Evolutionary conservation across 2,797 vertebrate species (phyloP).

Genomic region (Merluccius polli): DNA sequence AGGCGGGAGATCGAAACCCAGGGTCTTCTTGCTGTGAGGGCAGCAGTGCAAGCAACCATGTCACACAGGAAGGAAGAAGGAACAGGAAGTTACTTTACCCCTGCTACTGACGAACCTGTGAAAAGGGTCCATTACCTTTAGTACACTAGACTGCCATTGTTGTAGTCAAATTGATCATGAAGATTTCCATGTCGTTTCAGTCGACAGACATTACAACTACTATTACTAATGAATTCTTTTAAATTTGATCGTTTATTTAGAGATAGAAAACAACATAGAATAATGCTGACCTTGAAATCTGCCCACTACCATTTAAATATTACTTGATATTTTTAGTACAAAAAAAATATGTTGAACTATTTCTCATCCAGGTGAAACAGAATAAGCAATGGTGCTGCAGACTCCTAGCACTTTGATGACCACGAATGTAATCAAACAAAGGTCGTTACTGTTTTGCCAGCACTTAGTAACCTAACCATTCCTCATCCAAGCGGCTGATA

Average conservation of each 20-base stretch:
- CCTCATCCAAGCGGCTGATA: constrained; percentile 29
- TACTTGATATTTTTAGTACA: neutral
- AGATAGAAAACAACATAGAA: neutral
- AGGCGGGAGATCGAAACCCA: no score
- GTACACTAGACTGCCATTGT: neutral
- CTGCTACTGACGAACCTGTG: no score
- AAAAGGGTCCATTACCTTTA: no score
- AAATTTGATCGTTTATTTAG: neutral
- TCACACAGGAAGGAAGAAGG: no score
- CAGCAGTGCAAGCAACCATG: no score
- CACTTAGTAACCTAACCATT: constrained; percentile 3
- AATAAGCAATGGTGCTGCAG: neutral
- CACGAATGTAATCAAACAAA: neutral
- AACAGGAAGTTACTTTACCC: no score
- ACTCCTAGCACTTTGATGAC: neutral
- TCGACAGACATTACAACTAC: neutral
- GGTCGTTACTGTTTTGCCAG: constrained; percentile 3
- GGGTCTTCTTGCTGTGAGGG: no score
- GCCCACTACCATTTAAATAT: neutral
- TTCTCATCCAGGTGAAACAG: neutral
- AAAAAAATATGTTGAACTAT: neutral
- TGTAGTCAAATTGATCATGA: neutral
- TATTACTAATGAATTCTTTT: neutral
- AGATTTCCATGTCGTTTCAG: neutral
- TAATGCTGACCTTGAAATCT: neutral